Evolutionary conservation across 2,113 vertebrate genomes (phyloP), one percentile per base, ranked within the genome.

Genomic region (Salvelinus namaycush): DNA sequence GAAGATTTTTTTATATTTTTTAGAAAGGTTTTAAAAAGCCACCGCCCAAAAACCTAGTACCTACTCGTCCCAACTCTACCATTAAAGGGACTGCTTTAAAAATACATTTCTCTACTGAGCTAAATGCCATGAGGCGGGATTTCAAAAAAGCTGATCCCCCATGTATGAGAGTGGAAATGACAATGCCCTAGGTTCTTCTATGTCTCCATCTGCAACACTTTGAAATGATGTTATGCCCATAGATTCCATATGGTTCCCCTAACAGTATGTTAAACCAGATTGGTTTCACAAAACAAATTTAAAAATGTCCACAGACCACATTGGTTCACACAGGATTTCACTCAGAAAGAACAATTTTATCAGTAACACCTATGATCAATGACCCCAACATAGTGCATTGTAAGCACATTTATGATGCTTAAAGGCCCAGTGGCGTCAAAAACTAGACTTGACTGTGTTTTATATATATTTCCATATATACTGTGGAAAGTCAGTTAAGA

Each of bases 1-100:
- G 79, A 78, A 9, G 76, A 78, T 80, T 83, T 73, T 83, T 74
- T 80, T 80, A 77, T 29, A 31, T 31, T 34, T 70, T 65, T 65
- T 22, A 26, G 26, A 60, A 74, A 77, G 75, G 48, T 70, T 65
- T 48, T 14, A 71, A 60, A 74, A 77, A 71, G 77, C 49, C 82
- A 83, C 72, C 62, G 34, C 78, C 34, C 39, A 82, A 77, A 84
- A 73, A 39, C 39, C 73, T 27, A 14, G 34, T 24, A 22, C 34
- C 62, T 65, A 66, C 49, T 59, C n/a, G 27, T 34, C 70, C 81
- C 79, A 18, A 65, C 54, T 75, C 49, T 29, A 14, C 78, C 79
- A 86, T 82, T 76, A 34, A 34, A 34, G 34, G 6, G 34, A 34
- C 34, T 34, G 34, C 34, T 34, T 34, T 8, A 34, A 34, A 34